A percentile compares a stretch with the other conserved stretches of the same genome.
phyloP scores from a whole-genome alignment of 2,888 invertebrate species.

The Nesidiocoris tenuis region DNA sequence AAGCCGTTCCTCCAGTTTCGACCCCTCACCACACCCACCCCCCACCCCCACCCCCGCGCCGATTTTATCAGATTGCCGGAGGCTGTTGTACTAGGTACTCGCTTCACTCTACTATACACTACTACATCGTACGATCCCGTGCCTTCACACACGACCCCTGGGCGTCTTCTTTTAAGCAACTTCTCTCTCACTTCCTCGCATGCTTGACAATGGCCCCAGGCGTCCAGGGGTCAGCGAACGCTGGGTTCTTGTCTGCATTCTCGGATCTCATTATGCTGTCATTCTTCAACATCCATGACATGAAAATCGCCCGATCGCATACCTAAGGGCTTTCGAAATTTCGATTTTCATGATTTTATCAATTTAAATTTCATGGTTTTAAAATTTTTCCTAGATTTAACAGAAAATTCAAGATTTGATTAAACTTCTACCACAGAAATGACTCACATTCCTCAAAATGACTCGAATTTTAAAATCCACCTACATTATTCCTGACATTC shows the following conservation, averaged over 20 bases:
- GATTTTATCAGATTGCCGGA: background rate
- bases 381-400: no score
- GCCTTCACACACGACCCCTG: background rate
- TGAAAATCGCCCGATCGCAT: no score
- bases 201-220: background rate
- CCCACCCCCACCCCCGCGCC: no score
- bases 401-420: no score
- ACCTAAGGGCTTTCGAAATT: no score
- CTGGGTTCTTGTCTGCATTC: background rate
- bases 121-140: no score
- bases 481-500: no score
- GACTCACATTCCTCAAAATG: no score
- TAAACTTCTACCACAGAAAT: no score
- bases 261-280: background rate
- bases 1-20: background rate
- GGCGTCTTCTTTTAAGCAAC: background rate
- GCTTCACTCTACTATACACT: background rate
- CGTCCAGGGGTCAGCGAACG: background rate
- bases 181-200: background rate
- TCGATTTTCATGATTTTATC: no score
- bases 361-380: no score
- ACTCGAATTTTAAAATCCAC: no score
- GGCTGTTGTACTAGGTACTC: background rate
- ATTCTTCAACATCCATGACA: slow-evolving; percentile 19
- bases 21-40: background rate